phyloP scores from a whole-genome alignment of 2,113 vertebrate genomes.

The Melanocharis versteri region DNA sequence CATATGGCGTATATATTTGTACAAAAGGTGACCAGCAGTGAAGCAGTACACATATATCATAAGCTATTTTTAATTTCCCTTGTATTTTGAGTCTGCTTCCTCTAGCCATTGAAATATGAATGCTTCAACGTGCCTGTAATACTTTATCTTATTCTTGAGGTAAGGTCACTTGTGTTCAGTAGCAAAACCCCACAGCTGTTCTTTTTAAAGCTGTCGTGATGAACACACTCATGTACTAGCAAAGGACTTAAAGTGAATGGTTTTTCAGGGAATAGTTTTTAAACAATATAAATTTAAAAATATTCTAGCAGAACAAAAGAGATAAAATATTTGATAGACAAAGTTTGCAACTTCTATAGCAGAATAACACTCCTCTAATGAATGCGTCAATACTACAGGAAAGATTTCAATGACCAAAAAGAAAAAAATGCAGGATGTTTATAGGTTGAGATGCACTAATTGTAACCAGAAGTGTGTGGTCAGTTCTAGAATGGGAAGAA shows the following conservation, averaged over 20 bases:
- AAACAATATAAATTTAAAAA: background rate
- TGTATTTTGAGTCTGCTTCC: background rate
- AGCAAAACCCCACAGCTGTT: background rate
- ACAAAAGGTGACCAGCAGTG: background rate
- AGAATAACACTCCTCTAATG: background rate
- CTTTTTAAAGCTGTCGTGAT: background rate
- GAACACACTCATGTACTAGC: background rate
- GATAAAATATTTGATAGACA: background rate
- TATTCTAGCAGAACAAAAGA: background rate
- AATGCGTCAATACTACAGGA: background rate
- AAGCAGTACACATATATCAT: background rate
- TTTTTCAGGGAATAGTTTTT: background rate
- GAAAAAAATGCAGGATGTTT: background rate
- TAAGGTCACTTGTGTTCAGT: background rate
- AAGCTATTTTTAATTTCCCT: background rate
- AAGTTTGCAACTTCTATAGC: background rate
- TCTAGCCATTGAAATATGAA: background rate
- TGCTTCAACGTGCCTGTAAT: background rate
- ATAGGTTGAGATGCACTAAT: background rate
- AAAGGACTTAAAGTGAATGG: background rate
- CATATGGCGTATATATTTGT: background rate
- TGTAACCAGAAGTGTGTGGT: background rate
- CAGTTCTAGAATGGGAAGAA: background rate
- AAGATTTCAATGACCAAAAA: background rate
- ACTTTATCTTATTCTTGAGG: background rate